Percentiles rank a stretch among this genome's conserved stretches.
phyloP scores from a whole-genome alignment of 2,888 invertebrate species.

The Epinotia ramella region DNA sequence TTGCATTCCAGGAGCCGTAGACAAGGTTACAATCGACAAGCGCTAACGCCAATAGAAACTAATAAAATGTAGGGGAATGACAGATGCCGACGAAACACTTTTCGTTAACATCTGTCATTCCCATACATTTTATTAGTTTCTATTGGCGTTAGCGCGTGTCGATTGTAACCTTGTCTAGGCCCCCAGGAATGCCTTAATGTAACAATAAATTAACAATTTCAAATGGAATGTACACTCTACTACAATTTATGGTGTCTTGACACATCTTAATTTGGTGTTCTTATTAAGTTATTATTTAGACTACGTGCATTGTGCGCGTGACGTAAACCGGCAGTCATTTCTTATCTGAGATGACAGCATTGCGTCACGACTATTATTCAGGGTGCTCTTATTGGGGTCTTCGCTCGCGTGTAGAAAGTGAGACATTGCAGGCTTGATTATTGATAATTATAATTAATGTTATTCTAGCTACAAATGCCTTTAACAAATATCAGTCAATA shows the following conservation, averaged over 20 bases:
- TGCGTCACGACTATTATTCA: slow-evolving; percentile 56
- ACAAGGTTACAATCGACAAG: too few species aligned
- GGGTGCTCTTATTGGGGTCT: slow-evolving; percentile 47
- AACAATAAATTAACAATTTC: background rate
- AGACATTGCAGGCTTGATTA: slow-evolving; percentile 32
- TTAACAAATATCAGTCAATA: background rate
- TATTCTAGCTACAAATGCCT: background rate
- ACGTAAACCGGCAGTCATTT: slow-evolving; percentile 54
- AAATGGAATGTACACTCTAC: background rate
- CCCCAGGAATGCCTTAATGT: background rate
- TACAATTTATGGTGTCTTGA: background rate
- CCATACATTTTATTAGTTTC: too few species aligned
- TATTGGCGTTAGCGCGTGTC: too few species aligned
- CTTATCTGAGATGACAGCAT: slow-evolving; percentile 51
- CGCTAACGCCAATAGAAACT: too few species aligned
- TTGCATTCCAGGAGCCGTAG: slow-evolving; percentile 9
- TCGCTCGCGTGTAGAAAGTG: slow-evolving; percentile 35
- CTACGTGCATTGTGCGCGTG: slow-evolving; percentile 51
- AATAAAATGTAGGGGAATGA: too few species aligned
- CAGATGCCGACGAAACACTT: too few species aligned
- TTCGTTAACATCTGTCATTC: too few species aligned
- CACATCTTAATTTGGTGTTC: background rate
- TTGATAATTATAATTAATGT: background rate
- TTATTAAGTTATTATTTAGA: background rate
- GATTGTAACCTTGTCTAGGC: too few species aligned